Base-by-base conservation (phyloP, 2,797 vertebrate species). In the Tarsius wallacei region DNA sequence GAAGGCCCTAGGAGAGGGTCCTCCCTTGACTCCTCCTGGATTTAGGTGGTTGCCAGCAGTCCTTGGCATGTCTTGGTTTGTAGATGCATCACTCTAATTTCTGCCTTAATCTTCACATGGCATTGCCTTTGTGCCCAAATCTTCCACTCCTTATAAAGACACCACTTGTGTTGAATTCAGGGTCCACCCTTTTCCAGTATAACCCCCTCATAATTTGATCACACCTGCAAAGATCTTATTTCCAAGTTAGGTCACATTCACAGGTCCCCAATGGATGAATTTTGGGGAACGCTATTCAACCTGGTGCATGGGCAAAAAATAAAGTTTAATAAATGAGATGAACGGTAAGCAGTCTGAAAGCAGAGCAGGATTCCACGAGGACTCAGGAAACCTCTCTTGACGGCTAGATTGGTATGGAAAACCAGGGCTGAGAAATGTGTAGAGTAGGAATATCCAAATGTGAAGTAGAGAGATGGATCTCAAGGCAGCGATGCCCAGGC, bases 51-150 rank as follows among this genome's bases (percentile, higher is more conserved):
- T 2, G 28, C 59, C 0, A 0, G 24, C 49, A 42, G 42, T 57
- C 19, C 13, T 2, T 1, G 3, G 22, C 11, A 1, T 15, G 26
- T 53, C 1, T 53, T 13, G 28, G 11, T 1, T 16, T 5, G 16
- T 26, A 3, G 3, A 47, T 16, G 21, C 17, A 0, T 13, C 4
- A 2, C 24, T 53, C 28, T 0, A 19, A 1, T 17, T 51, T 68
- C 31, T 13, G 16, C 53, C 11, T 33, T 17, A 1, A 0, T 42
- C 14, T 71, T 15, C 80, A 61, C 0, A 3, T 15, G 28, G 33
- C n/a, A 1, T 53, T 42, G 13, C 36, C 70, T 78, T 59, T 24
- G 42, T 49, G 28, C 8, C 5, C 68, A 63, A 21, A 73, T n/a
- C n/a, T 31, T 55, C 74, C 33, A 55, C 57, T 89, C 59, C 42